Percentiles rank a stretch among this genome's conserved stretches.
Evolutionary conservation across 2,113 vertebrate genomes (phyloP).

Genomic region (Nesogale talazaci): DNA sequence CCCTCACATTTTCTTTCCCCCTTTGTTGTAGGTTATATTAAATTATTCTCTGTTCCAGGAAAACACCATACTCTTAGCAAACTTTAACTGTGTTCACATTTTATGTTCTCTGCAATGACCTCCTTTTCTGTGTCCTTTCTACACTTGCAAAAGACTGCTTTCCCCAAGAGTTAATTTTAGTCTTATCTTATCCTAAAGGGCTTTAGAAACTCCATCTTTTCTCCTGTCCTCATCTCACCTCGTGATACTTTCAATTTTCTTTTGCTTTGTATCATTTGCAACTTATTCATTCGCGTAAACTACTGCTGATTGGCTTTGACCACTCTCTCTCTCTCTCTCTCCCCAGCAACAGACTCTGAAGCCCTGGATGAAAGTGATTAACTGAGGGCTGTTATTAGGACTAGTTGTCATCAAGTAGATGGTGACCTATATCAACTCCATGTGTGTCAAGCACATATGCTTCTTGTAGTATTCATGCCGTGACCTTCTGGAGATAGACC

Average conservation of each 20-base stretch:
- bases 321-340: not conserved
- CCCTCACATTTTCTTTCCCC: not conserved
- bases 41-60: not conserved
- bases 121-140: not conserved
- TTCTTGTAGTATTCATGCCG: not conserved
- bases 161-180: not conserved
- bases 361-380: not conserved
- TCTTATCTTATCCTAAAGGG: not conserved
- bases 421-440: not conserved
- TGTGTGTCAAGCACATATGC: not conserved
- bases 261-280: not conserved
- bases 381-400: not conserved
- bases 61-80: not conserved
- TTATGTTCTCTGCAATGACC: not conserved
- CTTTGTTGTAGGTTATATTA: not conserved
- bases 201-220: not conserved
- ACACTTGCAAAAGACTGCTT: not conserved
- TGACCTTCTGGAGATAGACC: not conserved
- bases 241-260: not conserved
- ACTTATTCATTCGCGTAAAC: not conserved
- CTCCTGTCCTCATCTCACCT: not conserved
- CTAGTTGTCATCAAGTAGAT: not conserved
- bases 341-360: not conserved
- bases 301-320: not conserved
- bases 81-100: not conserved